Conservation (phyloP, 2,113 vertebrate genomes). For the Zosterops japonicus region DNA sequence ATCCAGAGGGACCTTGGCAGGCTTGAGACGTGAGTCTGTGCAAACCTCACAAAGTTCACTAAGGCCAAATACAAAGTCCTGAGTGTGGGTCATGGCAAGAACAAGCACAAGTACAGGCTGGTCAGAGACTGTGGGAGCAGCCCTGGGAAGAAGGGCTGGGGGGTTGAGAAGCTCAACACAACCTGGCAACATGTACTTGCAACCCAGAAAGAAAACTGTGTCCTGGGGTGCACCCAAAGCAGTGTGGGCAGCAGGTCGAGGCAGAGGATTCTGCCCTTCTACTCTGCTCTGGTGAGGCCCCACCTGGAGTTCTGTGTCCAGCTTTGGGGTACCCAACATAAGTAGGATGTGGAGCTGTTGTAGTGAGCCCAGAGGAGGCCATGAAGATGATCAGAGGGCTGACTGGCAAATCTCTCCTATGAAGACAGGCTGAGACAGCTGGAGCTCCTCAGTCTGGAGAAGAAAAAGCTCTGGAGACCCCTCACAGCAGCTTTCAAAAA, state of each 20-base stretch:
- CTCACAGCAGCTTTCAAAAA: neutral
- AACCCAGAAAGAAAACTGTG: neutral
- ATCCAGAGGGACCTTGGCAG: neutral
- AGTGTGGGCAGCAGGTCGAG: accelerated
- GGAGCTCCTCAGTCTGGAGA: neutral
- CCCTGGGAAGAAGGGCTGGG: neutral
- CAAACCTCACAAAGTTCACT: neutral
- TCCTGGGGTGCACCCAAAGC: neutral
- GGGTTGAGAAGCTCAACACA: neutral
- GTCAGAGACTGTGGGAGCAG: neutral
- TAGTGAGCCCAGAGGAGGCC: neutral
- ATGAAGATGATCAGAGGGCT: neutral
- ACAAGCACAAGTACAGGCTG: neutral
- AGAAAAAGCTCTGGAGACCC: neutral
- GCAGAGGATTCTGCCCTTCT: neutral
- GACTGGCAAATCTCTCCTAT: neutral
- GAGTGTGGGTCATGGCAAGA: accelerated
- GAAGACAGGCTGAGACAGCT: neutral
- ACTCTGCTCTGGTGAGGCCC: neutral
- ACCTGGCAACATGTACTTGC: neutral
- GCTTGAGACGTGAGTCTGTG: neutral
- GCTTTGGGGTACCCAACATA: neutral
- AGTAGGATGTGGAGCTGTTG: neutral
- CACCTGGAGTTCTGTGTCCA: neutral
- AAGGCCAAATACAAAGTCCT: neutral